Base-by-base conservation (phyloP, 2,888 invertebrate genomes). In the Nymphalis urticae region DNA sequence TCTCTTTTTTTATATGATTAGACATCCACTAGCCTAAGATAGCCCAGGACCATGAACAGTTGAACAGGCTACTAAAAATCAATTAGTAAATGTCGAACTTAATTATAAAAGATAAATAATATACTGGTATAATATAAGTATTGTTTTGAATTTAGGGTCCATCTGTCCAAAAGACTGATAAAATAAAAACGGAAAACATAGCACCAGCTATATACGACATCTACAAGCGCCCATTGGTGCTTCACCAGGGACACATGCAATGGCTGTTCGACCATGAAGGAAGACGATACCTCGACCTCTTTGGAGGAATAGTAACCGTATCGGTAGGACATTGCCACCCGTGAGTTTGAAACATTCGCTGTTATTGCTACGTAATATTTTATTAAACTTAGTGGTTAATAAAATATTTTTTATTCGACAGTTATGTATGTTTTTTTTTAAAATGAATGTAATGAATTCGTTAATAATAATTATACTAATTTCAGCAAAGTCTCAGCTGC, bases 321-420 rank as follows among this genome's bases (percentile, higher is more conserved):
- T 98, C 98, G 65, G 98, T 99, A 2, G 99, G 99, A 27, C 99
- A 99, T 86, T 98, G 98, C 83, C 99, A 99, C 92, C 98, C 99
- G 98, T 98, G 93, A 95, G 97, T 48, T 54, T 56, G 2, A 10
- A 24, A 42, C 13, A 16, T 59, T 10, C 32, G 32, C 66, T 58
- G 32, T 62, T 97, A 97, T 84, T 96, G 10, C 17, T 51, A 2
- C 10, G 32, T 13, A 16, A 61, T 47, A 62, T 32, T 21, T 42
- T 21, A 48, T 62, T 62, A 1, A 27, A 4, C 42, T 13, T 4
- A 13, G 3, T 42, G 10, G 2, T 13, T n/a, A n/a, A n/a, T n/a
- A n/a, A n/a, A n/a, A n/a, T n/a, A n/a, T n/a, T n/a, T 42, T 42
- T 42, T 42, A 2, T 36, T 10, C 9, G 36, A 36, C 9, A 8